phyloP scores from a whole-genome alignment of 2,888 invertebrate genomes.

The Spialia ferax region DNA sequence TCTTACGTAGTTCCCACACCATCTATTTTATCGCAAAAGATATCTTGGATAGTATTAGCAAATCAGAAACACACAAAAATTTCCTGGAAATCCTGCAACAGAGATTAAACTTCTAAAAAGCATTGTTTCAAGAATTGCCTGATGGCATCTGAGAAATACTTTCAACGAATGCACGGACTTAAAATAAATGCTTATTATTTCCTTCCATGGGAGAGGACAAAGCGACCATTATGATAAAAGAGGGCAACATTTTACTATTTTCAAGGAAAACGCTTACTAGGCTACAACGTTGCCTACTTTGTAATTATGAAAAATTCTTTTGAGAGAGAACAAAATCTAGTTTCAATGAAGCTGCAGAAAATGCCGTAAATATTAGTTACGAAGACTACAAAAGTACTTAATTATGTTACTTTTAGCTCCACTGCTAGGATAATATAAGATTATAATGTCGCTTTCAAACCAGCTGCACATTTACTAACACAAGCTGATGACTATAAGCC shows the following conservation, averaged over 20 bases:
- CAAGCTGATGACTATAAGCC: too few species aligned
- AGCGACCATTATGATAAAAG: not conserved
- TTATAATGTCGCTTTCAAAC: too few species aligned
- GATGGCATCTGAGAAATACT: slow-evolving; percentile 1
- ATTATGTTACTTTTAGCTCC: too few species aligned
- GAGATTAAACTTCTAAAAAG: slow-evolving; percentile 20
- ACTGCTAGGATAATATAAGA: too few species aligned
- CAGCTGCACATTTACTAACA: too few species aligned
- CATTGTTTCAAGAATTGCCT: slow-evolving; percentile 9
- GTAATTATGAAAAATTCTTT: not conserved
- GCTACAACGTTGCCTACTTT: slow-evolving; percentile 9
- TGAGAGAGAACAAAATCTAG: not conserved
- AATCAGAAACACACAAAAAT: not conserved
- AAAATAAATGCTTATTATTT: slow-evolving; percentile 3
- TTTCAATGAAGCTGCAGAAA: not conserved
- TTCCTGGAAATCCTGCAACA: not conserved
- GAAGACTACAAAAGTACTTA: not conserved
- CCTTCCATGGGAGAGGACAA: slow-evolving; percentile 8
- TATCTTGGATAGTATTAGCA: not conserved
- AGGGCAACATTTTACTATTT: slow-evolving; percentile 7
- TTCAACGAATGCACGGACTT: not conserved
- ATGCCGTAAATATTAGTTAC: not conserved
- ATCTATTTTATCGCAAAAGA: not conserved
- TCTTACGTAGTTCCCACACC: not conserved
- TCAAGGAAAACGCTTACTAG: slow-evolving; percentile 7